phyloP scores from a whole-genome alignment of 2,113 vertebrate species.

The Prietella phreatophila region DNA sequence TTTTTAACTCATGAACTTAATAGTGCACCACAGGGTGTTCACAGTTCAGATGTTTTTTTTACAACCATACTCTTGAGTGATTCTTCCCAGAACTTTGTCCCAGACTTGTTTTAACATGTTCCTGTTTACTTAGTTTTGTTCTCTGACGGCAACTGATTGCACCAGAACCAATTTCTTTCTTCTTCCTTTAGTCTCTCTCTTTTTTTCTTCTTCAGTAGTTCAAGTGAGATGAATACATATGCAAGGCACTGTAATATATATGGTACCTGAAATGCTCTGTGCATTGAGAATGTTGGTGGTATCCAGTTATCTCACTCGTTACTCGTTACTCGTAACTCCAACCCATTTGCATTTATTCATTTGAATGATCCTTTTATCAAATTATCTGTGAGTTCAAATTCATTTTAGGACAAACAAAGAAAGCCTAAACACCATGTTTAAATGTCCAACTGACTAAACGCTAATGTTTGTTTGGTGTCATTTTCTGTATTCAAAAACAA shows the following conservation, averaged over 20 bases:
- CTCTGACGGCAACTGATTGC: not conserved
- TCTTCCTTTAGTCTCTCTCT: too few species aligned
- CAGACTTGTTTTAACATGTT: not conserved
- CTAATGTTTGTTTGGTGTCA: too few species aligned
- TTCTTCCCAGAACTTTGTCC: not conserved
- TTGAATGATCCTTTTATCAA: not conserved
- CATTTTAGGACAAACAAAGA: not conserved
- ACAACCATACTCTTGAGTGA: not conserved
- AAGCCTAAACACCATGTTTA: not conserved
- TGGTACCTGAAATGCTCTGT: not conserved
- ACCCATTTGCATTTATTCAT: not conserved
- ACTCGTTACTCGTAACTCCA: too few species aligned
- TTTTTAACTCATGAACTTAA: too few species aligned
- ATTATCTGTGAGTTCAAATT: not conserved
- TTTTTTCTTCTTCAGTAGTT: not conserved
- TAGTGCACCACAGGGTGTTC: not conserved
- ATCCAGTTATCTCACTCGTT: not conserved
- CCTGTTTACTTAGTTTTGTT: not conserved
- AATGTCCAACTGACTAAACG: too few species aligned
- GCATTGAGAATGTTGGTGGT: not conserved
- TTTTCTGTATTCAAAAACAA: not conserved
- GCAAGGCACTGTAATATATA: not conserved
- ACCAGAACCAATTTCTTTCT: not conserved
- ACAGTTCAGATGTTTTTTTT: not conserved
- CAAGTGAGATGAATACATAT: not conserved